phyloP scores from a whole-genome alignment of 2,888 invertebrate genomes.

The Willowsia nigromaculata region DNA sequence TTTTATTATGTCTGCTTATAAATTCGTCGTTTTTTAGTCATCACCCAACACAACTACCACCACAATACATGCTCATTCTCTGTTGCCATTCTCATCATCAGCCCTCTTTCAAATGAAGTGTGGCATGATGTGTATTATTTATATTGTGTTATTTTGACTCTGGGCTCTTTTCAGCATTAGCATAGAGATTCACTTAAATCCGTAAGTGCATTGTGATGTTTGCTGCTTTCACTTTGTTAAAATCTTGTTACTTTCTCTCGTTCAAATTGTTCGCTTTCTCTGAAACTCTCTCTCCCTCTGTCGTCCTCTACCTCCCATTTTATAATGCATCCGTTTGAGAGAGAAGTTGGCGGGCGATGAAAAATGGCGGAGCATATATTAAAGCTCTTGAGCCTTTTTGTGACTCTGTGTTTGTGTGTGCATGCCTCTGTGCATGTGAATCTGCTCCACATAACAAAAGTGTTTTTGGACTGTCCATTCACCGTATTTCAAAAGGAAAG shows the following conservation, averaged over 20 bases:
- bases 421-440: neutral
- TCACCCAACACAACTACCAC: neutral
- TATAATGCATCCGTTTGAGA: no score
- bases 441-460: slow-evolving; percentile 29
- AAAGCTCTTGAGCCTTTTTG: slow-evolving; percentile 35
- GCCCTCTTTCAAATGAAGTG: neutral
- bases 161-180: slow-evolving; percentile 64
- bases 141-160: slow-evolving; percentile 37
- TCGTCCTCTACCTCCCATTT: neutral
- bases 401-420: neutral
- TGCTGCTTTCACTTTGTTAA: slow-evolving; percentile 70
- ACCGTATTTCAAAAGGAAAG: no score
- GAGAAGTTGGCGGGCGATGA: slow-evolving; percentile 58
- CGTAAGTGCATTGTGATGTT: slow-evolving; percentile 70
- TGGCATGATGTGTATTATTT: neutral
- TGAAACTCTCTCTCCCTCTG: neutral
- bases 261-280: slow-evolving; percentile 32
- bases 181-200: slow-evolving; percentile 69
- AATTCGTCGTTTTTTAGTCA: neutral
- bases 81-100: neutral
- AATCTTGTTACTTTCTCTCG: slow-evolving; percentile 64
- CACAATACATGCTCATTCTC: neutral
- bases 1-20: neutral
- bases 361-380: slow-evolving; percentile 50
- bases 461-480: no score